These are phyloP conservation scores for Lepus townsendii DNA, from an alignment of 2,797 vertebrate genomes.

Conservation along the genomic window DNA sequence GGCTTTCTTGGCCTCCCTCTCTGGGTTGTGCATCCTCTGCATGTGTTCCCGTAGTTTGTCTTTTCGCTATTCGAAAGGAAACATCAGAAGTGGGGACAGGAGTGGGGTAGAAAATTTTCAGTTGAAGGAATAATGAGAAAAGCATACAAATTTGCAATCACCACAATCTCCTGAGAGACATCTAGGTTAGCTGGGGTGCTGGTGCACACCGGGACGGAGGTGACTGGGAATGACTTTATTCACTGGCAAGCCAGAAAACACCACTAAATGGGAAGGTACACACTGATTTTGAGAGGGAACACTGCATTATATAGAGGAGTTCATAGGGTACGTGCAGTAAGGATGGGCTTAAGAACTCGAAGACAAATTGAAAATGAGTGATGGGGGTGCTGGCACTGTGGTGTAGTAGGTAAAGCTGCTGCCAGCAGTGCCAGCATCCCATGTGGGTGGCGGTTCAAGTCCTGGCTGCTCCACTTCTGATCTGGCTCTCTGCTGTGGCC, in stretches of 20 bases:
- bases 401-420: too few species aligned
- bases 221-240: not conserved
- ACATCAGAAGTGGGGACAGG: slow-evolving; percentile 2
- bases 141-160: not conserved
- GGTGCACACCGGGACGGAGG: not conserved
- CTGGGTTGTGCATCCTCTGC: slow-evolving; percentile 99
- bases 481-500: too few species aligned
- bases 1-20: slow-evolving; percentile 97
- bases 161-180: not conserved
- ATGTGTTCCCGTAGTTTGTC: slow-evolving; percentile 99
- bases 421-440: too few species aligned
- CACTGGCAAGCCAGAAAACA: not conserved
- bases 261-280: not conserved
- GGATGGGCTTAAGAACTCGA: not conserved
- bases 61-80: slow-evolving; percentile 92
- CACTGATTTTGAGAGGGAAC: not conserved
- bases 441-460: too few species aligned
- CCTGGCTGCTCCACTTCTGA: too few species aligned
- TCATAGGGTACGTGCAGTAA: not conserved
- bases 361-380: not conserved
- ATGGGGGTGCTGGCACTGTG: not conserved
- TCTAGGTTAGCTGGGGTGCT: not conserved
- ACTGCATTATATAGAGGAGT: not conserved
- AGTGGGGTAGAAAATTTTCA: not conserved
- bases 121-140: not conserved